phyloP scores from a whole-genome alignment of 2,888 invertebrate species.

The Harpalus rufipes region DNA sequence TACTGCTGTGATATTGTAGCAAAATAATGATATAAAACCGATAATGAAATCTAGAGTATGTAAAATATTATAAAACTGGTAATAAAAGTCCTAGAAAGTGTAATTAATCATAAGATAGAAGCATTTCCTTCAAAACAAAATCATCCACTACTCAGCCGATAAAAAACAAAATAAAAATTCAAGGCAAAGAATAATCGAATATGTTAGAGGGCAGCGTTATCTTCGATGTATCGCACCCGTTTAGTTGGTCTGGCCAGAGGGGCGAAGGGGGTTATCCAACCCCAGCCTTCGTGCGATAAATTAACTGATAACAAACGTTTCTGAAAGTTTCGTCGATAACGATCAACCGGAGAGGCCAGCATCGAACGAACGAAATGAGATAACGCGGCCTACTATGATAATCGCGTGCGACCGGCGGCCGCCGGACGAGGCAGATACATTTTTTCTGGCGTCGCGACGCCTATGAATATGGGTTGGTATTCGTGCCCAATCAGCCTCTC shows the following conservation, averaged over 20 bases:
- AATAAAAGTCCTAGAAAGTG: too few relatives aligned
- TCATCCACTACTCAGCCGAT: slow-evolving; percentile 30
- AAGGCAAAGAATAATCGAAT: slow-evolving; percentile 47
- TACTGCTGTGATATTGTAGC: too few relatives aligned
- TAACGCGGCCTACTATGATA: slow-evolving; percentile 54
- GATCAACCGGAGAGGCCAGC: slow-evolving; percentile 58
- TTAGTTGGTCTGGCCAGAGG: slow-evolving; percentile 23
- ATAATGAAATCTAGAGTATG: too few relatives aligned
- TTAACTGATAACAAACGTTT: slow-evolving; percentile 65
- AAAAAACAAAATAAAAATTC: slow-evolving; percentile 38
- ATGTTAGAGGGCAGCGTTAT: slow-evolving; percentile 42
- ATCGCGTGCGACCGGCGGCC: slow-evolving; percentile 49
- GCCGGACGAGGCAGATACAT: slow-evolving; percentile 46
- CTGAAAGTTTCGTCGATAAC: slow-evolving; percentile 64
- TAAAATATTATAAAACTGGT: background rate
- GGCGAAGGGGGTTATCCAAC: slow-evolving; percentile 5
- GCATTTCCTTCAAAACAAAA: slow-evolving; percentile 37
- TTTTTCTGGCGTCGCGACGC: slow-evolving; percentile 45
- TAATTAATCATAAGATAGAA: too few relatives aligned
- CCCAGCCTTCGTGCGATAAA: slow-evolving; percentile 63
- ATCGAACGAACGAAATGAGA: slow-evolving; percentile 53
- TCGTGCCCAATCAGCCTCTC: slow-evolving; percentile 27
- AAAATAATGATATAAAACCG: too few relatives aligned
- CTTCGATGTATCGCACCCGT: slow-evolving; percentile 48
- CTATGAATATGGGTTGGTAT: background rate